Conservation (phyloP, 1,140 invertebrate species). For the Papilio dardanus region DNA sequence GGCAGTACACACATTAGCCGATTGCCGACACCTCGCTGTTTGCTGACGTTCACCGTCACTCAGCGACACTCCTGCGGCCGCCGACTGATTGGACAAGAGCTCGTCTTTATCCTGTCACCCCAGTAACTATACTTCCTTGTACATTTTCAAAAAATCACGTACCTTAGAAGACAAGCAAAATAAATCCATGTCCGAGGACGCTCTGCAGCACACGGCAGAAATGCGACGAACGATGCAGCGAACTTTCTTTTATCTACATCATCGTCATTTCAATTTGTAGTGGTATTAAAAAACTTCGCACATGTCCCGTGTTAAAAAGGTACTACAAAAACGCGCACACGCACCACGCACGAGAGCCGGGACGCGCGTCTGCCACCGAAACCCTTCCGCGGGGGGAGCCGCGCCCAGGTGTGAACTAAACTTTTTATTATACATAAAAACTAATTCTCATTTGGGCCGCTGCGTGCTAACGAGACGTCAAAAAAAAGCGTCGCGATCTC, state of each 20-base stretch:
- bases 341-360: neutral
- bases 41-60: conserved; percentile 12
- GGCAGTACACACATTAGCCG: conserved; percentile 41
- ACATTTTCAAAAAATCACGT: neutral
- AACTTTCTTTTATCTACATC: neutral
- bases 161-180: neutral
- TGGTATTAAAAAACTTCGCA: neutral
- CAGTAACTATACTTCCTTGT: neutral
- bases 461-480: conserved; percentile 34
- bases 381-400: conserved; percentile 25
- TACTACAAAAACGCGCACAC: neutral
- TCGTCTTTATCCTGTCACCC: neutral
- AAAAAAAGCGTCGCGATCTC: conserved; percentile 56
- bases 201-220: neutral
- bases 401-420: conserved; percentile 46
- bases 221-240: neutral
- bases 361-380: neutral
- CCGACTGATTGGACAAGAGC: neutral
- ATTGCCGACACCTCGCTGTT: conserved; percentile 41
- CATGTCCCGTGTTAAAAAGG: neutral
- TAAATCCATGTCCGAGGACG: neutral
- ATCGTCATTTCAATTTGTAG: neutral
- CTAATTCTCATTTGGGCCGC: conserved; percentile 36
- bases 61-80: neutral
- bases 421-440: conserved; percentile 33